Percentiles rank a stretch among this genome's conserved stretches.
Conservation (phyloP, 2,113 vertebrate species). For the Melanotaenia duboulayi region DNA sequence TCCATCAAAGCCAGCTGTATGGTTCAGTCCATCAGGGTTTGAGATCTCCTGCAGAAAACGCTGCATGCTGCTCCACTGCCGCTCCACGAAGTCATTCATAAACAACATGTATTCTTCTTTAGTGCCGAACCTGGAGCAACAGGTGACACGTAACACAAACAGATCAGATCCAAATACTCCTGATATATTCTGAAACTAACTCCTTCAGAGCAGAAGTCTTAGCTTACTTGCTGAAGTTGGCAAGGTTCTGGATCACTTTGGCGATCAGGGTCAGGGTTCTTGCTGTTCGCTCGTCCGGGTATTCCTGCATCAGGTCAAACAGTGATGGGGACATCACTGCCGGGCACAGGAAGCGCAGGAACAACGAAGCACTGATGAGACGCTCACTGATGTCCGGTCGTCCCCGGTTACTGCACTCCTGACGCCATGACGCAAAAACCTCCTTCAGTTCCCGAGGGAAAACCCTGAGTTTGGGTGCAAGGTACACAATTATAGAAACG, state of each 20-base stretch:
- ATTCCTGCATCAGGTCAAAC: conserved; percentile 95
- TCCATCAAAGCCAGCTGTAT: conserved; percentile 95
- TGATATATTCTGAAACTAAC: too few species aligned
- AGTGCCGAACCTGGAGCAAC: conserved; percentile 89
- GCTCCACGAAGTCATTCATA: conserved; percentile 98
- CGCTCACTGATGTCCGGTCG: conserved; percentile 96
- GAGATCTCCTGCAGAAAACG: conserved; percentile 97
- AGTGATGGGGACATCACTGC: conserved; percentile 98
- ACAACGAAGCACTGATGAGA: conserved; percentile 96
- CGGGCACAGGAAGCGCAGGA: conserved; percentile 96
- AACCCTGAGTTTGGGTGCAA: conserved; percentile 82
- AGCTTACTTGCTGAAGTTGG: conserved; percentile 97
- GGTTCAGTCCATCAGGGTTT: conserved; percentile 93
- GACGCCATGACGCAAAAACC: conserved; percentile 96
- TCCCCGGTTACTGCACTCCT: conserved; percentile 93
- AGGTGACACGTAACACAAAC: neutral
- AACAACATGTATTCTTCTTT: conserved; percentile 99
- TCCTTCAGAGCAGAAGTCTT: neutral
- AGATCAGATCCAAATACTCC: neutral
- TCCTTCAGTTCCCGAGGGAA: conserved; percentile 97
- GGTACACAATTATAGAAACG: neutral
- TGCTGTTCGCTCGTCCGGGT: conserved; percentile 94
- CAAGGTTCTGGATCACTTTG: conserved; percentile 98
- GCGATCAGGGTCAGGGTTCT: conserved; percentile 96
- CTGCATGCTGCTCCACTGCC: conserved; percentile 97